A percentile compares a stretch with the other conserved stretches of the same genome.
Conservation (phyloP, 1,140 invertebrate species). For the Drosophila mojavensis region DNA sequence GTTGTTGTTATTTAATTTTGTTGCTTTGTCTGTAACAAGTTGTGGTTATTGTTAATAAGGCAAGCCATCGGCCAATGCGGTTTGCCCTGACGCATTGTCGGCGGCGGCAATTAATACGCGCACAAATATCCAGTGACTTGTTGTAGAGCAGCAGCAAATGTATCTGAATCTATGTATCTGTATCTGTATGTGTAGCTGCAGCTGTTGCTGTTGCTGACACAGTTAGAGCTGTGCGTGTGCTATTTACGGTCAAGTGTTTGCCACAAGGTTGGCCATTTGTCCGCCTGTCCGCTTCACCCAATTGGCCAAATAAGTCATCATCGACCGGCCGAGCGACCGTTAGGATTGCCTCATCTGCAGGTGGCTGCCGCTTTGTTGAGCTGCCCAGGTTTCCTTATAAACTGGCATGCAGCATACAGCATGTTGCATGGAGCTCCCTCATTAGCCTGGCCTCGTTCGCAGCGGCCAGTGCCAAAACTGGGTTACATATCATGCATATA, state of each 20-base stretch:
- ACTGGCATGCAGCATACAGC: background rate
- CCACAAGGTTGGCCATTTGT: constrained; percentile 56
- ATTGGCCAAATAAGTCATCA: constrained; percentile 76
- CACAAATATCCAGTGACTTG: constrained; percentile 5
- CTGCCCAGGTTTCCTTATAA: constrained; percentile 65
- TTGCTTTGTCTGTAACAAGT: constrained; percentile 48
- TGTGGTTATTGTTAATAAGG: constrained; percentile 76
- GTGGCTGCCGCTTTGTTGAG: constrained; percentile 6
- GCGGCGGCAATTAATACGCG: constrained; percentile 62
- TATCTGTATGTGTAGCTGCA: constrained; percentile 17
- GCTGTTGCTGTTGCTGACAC: constrained; percentile 50
- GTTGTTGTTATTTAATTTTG: background rate
- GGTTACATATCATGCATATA: constrained; percentile 23
- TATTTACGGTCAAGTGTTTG: constrained; percentile 79
- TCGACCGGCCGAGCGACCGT: constrained; percentile 48
- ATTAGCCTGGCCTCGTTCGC: constrained; percentile 66
- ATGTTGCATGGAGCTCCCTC: constrained; percentile 24
- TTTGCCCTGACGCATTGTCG: constrained; percentile 64
- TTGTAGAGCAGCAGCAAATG: background rate
- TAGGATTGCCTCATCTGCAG: constrained; percentile 47
- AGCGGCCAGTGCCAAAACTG: constrained; percentile 21
- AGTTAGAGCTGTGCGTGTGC: constrained; percentile 51
- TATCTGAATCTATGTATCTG: constrained; percentile 21
- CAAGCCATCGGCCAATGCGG: constrained; percentile 65
- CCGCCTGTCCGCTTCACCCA: constrained; percentile 63